Evolutionary conservation across 2,888 invertebrate species (phyloP).

Genomic region (Leucoma salicis): DNA sequence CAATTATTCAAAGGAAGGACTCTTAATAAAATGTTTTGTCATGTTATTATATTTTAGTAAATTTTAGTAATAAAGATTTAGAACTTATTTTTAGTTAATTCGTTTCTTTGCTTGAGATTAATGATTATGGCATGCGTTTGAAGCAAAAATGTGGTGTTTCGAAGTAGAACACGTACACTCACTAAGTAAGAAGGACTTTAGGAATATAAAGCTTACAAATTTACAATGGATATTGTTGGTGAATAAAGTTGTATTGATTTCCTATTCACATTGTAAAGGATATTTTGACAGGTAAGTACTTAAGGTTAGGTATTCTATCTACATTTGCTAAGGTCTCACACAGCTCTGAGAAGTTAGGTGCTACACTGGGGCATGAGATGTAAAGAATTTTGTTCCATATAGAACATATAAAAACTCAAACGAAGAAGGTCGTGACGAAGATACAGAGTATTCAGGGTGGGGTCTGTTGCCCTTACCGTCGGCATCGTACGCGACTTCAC

Average conservation of each 20-base stretch:
- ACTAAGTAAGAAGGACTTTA: conserved; percentile 30
- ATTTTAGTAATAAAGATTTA: too few relatives aligned
- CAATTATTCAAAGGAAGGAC: too few relatives aligned
- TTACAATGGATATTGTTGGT: conserved; percentile 36
- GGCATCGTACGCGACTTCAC: conserved; percentile 88
- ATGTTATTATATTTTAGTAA: too few relatives aligned
- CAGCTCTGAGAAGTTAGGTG: conserved; percentile 32
- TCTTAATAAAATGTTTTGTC: too few relatives aligned
- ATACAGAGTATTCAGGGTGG: conserved; percentile 55
- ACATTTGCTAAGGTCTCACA: conserved; percentile 38
- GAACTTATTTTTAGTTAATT: too few relatives aligned
- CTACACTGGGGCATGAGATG: conserved; percentile 31
- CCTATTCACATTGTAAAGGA: conserved; percentile 56
- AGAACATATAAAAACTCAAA: conserved; percentile 18
- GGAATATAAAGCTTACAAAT: conserved; percentile 38
- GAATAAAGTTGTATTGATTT: conserved; percentile 62
- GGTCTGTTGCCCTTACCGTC: conserved; percentile 85
- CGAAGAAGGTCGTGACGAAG: conserved; percentile 64
- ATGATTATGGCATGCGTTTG: conserved; percentile 21
- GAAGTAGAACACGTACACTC: conserved; percentile 71
- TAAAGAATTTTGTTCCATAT: conserved; percentile 17
- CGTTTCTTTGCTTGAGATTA: background rate
- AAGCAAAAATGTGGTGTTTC: conserved; percentile 17
- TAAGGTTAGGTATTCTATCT: conserved; percentile 40
- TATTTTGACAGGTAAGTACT: conserved; percentile 12